Evolutionary conservation across 2,113 vertebrate species (phyloP).

Genomic region (Quiscalus mexicanus): DNA sequence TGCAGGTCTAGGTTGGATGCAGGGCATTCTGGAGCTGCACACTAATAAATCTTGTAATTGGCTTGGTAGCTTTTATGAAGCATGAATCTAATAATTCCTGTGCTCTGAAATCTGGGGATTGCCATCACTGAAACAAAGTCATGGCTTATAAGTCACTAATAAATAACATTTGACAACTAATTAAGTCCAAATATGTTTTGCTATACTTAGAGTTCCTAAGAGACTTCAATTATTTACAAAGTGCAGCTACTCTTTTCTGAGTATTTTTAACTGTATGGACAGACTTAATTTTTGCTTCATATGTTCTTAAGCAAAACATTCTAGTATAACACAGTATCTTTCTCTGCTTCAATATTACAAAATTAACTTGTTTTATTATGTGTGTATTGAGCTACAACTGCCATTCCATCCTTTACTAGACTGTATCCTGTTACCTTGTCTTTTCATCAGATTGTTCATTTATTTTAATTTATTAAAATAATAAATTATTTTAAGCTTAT

Average conservation of each 20-base stretch:
- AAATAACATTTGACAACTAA: slow-evolving; percentile 1
- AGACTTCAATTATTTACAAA: neutral
- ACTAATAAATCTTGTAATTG: neutral
- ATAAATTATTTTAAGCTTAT: neutral
- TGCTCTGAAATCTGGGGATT: neutral
- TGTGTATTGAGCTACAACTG: neutral
- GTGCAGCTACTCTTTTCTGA: neutral
- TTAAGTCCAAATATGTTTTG: neutral
- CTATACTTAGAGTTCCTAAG: neutral
- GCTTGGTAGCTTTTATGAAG: slow-evolving; percentile 47
- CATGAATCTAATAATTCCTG: slow-evolving; percentile 24
- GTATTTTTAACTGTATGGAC: neutral
- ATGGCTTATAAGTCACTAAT: neutral
- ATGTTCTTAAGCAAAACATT: neutral
- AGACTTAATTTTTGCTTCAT: neutral
- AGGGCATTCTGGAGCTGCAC: neutral
- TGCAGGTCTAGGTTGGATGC: neutral
- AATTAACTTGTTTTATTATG: neutral
- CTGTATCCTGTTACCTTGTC: neutral
- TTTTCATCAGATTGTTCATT: neutral
- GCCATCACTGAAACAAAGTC: slow-evolving; percentile 18
- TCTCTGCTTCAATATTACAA: neutral
- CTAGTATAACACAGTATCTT: neutral
- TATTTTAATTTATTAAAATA: neutral
- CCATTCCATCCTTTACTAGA: neutral